Conservation (phyloP, 2,888 invertebrate genomes). For the Dione vanillae region DNA sequence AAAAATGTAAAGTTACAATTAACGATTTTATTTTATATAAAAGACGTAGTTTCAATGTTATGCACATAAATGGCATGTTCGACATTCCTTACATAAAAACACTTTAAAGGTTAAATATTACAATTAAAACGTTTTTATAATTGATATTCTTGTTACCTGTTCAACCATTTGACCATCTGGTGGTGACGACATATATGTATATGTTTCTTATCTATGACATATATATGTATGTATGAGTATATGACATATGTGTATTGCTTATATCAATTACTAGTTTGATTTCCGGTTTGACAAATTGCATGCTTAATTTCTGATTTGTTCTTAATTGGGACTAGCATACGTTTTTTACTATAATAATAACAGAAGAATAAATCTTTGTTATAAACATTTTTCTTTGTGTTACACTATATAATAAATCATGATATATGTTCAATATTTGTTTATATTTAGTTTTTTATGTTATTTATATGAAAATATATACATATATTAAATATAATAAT, state of each 20-base stretch:
- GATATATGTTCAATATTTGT: no score
- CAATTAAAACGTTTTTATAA: slow-evolving; percentile 21
- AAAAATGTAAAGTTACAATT: background rate
- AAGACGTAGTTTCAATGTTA: slow-evolving; percentile 5
- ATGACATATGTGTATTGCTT: background rate
- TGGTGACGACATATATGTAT: background rate
- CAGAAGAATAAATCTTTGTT: no score
- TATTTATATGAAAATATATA: no score
- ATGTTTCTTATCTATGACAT: background rate
- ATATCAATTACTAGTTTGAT: background rate
- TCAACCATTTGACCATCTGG: slow-evolving; percentile 12
- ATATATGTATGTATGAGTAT: no score
- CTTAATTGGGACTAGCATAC: no score
- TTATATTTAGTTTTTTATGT: no score
- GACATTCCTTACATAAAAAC: slow-evolving; percentile 9
- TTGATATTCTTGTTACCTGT: background rate
- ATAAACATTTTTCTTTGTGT: no score
- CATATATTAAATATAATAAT: no score
- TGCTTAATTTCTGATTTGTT: no score
- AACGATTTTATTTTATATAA: background rate
- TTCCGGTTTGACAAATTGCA: background rate
- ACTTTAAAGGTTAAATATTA: slow-evolving; percentile 19
- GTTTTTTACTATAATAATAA: no score
- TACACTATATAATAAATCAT: no score
- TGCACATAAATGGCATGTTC: background rate